Percentiles rank a stretch among this genome's conserved stretches.
phyloP scores from a whole-genome alignment of 2,797 vertebrate genomes.

The Melanotaenia trifasciata region DNA sequence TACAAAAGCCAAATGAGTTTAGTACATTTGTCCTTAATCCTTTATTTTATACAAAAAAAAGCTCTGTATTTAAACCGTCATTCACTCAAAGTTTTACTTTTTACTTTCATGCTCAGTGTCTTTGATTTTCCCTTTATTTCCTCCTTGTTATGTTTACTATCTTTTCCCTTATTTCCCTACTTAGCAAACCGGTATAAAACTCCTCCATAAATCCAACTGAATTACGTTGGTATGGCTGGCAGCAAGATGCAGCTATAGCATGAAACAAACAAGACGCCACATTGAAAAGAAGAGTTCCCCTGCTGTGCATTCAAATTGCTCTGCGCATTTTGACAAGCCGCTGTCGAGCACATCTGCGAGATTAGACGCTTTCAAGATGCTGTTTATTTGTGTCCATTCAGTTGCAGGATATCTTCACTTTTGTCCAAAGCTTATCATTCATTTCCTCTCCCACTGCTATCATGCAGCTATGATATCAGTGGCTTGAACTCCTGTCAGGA shows the following conservation, averaged over 20 bases:
- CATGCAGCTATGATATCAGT: slow-evolving; percentile 39
- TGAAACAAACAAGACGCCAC: slow-evolving; percentile 75
- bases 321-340: slow-evolving; percentile 74
- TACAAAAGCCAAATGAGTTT: slow-evolving; percentile 14
- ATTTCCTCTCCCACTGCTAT: slow-evolving; percentile 23
- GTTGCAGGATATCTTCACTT: slow-evolving; percentile 65
- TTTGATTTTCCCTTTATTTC: slow-evolving; percentile 19
- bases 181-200: slow-evolving; percentile 55
- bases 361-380: slow-evolving; percentile 68
- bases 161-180: slow-evolving; percentile 33
- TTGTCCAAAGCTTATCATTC: slow-evolving; percentile 66
- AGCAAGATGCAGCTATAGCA: slow-evolving; percentile 48
- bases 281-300: slow-evolving; percentile 71
- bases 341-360: slow-evolving; percentile 68
- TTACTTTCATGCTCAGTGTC: slow-evolving; percentile 20
- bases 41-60: slow-evolving; percentile 18
- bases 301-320: slow-evolving; percentile 82
- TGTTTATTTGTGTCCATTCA: slow-evolving; percentile 73
- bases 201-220: slow-evolving; percentile 57
- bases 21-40: slow-evolving; percentile 17
- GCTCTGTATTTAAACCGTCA: slow-evolving; percentile 24
- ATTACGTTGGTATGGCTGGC: slow-evolving; percentile 58
- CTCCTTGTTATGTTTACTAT: slow-evolving; percentile 12
- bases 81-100: slow-evolving; percentile 25
- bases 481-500: slow-evolving; percentile 58